These are phyloP conservation scores for Anolis apletophallus DNA, from an alignment of 2,797 vertebrate genomes.

Conservation along the genomic window DNA sequence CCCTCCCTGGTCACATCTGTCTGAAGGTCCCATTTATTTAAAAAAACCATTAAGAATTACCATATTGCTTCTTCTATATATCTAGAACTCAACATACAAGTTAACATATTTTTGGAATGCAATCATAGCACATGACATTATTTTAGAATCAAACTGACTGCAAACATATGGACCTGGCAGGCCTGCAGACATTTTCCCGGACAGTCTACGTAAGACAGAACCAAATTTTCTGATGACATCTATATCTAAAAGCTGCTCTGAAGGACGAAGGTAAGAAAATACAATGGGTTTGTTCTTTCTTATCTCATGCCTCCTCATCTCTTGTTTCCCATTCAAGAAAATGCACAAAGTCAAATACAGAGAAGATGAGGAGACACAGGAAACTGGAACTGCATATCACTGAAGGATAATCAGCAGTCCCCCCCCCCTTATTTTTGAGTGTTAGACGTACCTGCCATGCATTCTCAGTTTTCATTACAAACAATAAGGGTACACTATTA, in stretches of 20 bases:
- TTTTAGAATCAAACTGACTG: neutral
- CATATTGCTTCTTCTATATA: neutral
- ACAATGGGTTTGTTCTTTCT: neutral
- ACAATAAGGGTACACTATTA: neutral
- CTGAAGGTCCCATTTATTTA: neutral
- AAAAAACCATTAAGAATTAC: neutral
- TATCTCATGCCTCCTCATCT: neutral
- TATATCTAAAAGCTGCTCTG: neutral
- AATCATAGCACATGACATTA: neutral
- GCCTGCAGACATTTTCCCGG: neutral
- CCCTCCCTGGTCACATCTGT: neutral
- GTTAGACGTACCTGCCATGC: neutral
- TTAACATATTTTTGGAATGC: neutral
- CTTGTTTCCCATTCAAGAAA: neutral
- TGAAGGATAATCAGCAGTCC: neutral
- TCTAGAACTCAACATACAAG: neutral
- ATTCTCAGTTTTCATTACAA: slow-evolving; percentile 9
- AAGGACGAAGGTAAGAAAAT: neutral
- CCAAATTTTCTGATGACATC: neutral
- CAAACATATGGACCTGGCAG: neutral
- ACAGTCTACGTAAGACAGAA: neutral
- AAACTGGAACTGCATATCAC: neutral
- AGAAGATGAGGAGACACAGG: neutral
- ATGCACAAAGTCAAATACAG: neutral
- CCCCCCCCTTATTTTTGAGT: neutral